Percentiles rank a stretch among this genome's conserved stretches.
These are phyloP conservation scores for Aphelenchoides avenae DNA, from an alignment of 1,140 invertebrate species.

Conservation along the genomic window DNA sequence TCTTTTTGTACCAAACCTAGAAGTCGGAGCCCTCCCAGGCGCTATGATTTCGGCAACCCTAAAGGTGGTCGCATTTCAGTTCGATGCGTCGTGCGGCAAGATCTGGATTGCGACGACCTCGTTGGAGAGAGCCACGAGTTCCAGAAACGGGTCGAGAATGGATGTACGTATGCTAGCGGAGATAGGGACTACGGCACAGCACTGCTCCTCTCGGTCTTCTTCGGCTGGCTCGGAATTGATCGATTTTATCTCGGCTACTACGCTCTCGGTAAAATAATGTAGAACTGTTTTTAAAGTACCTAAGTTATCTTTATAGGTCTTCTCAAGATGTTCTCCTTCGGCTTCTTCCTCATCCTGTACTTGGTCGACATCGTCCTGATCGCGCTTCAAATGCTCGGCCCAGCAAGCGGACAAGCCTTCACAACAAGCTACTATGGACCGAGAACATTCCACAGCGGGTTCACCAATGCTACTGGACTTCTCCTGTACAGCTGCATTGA, in stretches of 20 bases:
- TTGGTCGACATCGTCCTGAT: slow-evolving; percentile 24
- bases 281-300: background rate
- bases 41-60: too few relatives aligned
- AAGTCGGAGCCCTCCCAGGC: too few relatives aligned
- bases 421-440: background rate
- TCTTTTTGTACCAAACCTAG: too few relatives aligned
- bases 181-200: slow-evolving; percentile 15
- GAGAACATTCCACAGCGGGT: background rate
- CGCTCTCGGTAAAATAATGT: slow-evolving; percentile 26
- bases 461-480: slow-evolving; percentile 12
- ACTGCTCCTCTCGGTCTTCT: slow-evolving; percentile 27
- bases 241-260: slow-evolving; percentile 33
- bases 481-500: slow-evolving; percentile 23
- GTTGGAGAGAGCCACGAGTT: slow-evolving; percentile 11
- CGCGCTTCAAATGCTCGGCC: slow-evolving; percentile 15
- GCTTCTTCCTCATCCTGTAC: slow-evolving; percentile 29
- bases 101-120: slow-evolving; percentile 7
- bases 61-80: slow-evolving; percentile 1
- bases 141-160: slow-evolving; percentile 17
- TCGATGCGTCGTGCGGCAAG: slow-evolving; percentile 4
- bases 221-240: slow-evolving; percentile 25
- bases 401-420: slow-evolving; percentile 16
- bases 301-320: slow-evolving; percentile 16
- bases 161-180: slow-evolving; percentile 9
- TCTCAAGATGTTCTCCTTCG: slow-evolving; percentile 22